Evolutionary conservation across 2,888 invertebrate species (phyloP).

Genomic region (Dione juno): DNA sequence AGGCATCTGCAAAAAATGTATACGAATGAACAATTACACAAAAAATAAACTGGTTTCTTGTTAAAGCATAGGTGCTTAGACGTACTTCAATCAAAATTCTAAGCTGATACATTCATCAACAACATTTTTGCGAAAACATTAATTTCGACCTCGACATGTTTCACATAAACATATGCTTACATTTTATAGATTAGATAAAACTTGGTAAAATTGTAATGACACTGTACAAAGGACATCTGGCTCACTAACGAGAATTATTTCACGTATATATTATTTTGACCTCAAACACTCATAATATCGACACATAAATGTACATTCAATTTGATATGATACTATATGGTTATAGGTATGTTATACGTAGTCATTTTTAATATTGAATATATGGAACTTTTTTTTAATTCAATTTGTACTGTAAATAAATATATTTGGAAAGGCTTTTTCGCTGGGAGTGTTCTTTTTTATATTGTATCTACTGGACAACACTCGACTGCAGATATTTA

Average conservation of each 20-base stretch:
- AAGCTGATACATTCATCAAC: neutral
- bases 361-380: neutral
- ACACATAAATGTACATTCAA: neutral
- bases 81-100: conserved; percentile 17
- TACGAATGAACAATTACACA: conserved; percentile 14
- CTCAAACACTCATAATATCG: conserved; percentile 21
- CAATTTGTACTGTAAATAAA: neutral
- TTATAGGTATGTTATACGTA: neutral
- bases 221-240: conserved; percentile 20
- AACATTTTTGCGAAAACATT: neutral
- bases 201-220: conserved; percentile 6
- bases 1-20: conserved; percentile 11
- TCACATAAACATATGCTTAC: neutral
- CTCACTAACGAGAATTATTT: conserved; percentile 21
- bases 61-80: conserved; percentile 2
- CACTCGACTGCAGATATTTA: neutral
- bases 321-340: neutral
- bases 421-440: neutral
- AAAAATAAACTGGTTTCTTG: conserved; percentile 15
- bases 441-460: neutral
- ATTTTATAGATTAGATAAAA: conserved; percentile 9
- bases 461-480: neutral
- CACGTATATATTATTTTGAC: conserved; percentile 21
- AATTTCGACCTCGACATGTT: neutral
- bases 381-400: neutral